Base-by-base conservation (phyloP, 2,797 vertebrate species). In the Tauraco hartlaubi region DNA sequence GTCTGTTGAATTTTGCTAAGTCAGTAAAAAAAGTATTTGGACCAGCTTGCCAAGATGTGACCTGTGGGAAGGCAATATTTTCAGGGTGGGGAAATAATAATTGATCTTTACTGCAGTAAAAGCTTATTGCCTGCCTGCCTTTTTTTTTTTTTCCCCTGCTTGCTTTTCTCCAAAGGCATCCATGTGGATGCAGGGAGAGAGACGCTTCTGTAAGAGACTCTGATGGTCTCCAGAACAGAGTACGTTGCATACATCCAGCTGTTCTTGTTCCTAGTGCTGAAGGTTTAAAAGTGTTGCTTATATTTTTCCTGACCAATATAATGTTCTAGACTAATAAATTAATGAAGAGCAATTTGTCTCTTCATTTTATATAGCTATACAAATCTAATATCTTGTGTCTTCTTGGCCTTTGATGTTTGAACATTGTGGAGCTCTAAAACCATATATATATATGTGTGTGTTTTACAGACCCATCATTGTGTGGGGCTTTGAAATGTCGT, bases 401-500 rank as follows among this genome's bases (percentile, higher is more conserved):
- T 4, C 16, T 44, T 93, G 88, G 93, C 89, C 87, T 89, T 81
- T 73, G 92, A 26, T 64, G 77, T 85, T 79, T 74, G 93, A 82
- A 64, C 62, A 12, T 44, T 2, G 11, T 12, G 17, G 74, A 56
- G 78, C 39, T 92, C 52, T 59, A 83, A 88, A 87, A 85, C 67
- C 84, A 92, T 52, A 82, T 64, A 72, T 31, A 87, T 41, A 76
- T 55, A 7, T 71, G 3, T 90, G 3, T 91, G 69, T 85, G 62
- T 83, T 94, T 87, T 94, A 93, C 94, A 91, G 93, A 61, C 94
- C 85, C 81, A 89, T 94, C 78, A 55, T 94, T 94, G 93, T 96
- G 80, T 85, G 94, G 92, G 92, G 92, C 95, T 96, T 95, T 94
- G 91, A 92, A 95, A 96, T 51, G 88, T 95, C 81, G 95, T 88